These are phyloP conservation scores for Lytechinus variegatus DNA, from an alignment of 35 echinoderm and acorn worm species.

Conservation along the genomic window DNA sequence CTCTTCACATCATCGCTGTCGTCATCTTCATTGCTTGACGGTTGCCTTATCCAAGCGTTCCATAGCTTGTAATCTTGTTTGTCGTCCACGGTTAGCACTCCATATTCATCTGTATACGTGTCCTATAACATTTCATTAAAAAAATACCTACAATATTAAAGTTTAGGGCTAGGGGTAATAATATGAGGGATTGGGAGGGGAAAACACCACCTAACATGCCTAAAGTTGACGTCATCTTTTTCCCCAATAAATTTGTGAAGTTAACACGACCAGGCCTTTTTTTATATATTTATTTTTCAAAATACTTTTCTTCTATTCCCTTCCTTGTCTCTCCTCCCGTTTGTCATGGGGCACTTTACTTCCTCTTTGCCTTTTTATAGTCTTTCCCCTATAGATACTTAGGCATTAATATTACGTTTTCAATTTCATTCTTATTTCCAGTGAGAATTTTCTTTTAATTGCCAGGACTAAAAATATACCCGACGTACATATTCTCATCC, in stretches of 20 bases:
- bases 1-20: not conserved
- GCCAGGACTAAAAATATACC: not conserved
- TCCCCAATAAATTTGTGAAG: too few relatives aligned
- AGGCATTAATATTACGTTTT: not conserved
- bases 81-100: constrained; percentile 42
- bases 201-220: too few relatives aligned
- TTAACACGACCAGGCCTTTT: too few relatives aligned
- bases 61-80: constrained; percentile 37
- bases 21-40: not conserved
- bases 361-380: too few relatives aligned
- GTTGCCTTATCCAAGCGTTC: constrained; percentile 36
- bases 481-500: not conserved
- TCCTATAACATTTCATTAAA: not conserved
- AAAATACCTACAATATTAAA: too few relatives aligned
- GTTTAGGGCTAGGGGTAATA: too few relatives aligned
- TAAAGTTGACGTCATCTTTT: too few relatives aligned
- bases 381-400: not conserved
- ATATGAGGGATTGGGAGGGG: too few relatives aligned
- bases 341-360: too few relatives aligned
- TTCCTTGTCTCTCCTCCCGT: too few relatives aligned
- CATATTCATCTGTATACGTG: constrained; percentile 37
- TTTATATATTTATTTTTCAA: too few relatives aligned
- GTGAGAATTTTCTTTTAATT: not conserved
- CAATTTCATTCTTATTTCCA: not conserved
- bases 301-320: too few relatives aligned